Evolutionary conservation across 1,140 invertebrate species (phyloP), one percentile per base, ranked within the genome.

Genomic region (Sitophilus oryzae): DNA sequence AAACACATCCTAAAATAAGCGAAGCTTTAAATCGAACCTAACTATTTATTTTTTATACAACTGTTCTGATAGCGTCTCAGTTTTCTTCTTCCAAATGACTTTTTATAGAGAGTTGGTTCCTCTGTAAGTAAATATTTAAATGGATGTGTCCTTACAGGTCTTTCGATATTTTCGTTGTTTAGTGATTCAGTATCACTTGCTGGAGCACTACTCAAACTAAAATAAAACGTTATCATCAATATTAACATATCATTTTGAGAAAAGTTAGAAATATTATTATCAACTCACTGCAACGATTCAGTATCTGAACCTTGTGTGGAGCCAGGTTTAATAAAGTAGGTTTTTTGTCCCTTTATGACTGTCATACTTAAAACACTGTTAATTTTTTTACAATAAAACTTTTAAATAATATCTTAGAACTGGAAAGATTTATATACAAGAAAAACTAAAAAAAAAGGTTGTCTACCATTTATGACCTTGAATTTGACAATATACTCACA

Each of bases 51-150:
- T 46, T 41, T 14, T 30, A 53, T 18, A 5, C 5, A 45, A 79
- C 79, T 74, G 68, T 80, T 82, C 63, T 90, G 86, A 53, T 90
- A 74, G 61, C 88, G 78, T 68, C 88, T 86, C 66, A 90, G 86
- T 71, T 91, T 91, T 71, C 88, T 89, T 47, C 57, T 66, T 34
- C 66, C 46, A 88, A 71, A 69, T 88, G 89, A 72, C 88, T 88
- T 71, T 89, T 90, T 23, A 84, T 90, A 2, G 85, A 88, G 64
- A 88, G 89, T 68, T 78, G 78, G 76, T 87, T 91, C 53, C 76
- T 77, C 71, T 85, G 38, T 5, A 19, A 41, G 38, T 18, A 36
- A 20, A 16, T 36, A 23, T 51, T 23, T 53, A 15, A 47, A 15
- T n/a, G 35, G 40, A 15, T 34, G 16, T 9, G 46, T 22, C 19